Conservation (phyloP, 2,113 vertebrate species). For the Apteryx mantelli region DNA sequence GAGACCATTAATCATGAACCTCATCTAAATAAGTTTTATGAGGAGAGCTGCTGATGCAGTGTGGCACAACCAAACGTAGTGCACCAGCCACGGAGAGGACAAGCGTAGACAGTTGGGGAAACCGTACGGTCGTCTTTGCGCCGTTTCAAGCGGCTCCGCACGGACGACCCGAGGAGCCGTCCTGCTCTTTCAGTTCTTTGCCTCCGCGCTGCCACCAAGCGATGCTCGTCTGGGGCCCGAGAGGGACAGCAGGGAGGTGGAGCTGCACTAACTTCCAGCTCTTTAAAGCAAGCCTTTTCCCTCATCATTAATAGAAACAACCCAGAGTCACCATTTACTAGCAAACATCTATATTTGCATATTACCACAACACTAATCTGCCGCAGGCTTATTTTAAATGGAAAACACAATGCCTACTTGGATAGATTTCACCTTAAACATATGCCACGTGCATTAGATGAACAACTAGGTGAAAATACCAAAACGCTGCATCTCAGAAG, state of each 20-base stretch:
- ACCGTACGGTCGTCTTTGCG: no score
- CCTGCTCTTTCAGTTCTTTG: background rate
- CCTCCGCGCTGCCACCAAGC: accelerated
- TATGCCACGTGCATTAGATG: accelerated
- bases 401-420: accelerated
- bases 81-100: no score
- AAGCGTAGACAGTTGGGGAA: no score
- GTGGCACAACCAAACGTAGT: no score
- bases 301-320: background rate
- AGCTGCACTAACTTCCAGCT: background rate
- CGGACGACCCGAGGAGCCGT: no score
- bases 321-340: accelerated
- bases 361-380: background rate
- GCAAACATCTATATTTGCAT: accelerated
- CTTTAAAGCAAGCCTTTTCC: no score
- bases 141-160: no score
- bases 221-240: accelerated
- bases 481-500: background rate
- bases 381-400: background rate
- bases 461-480: background rate
- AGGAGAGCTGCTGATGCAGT: no score
- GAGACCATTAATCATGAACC: no score
- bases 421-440: background rate
- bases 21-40: no score
- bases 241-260: accelerated